Percentiles rank a stretch among this genome's conserved stretches.
phyloP scores from a whole-genome alignment of 2,113 vertebrate genomes.

The Theristicus caerulescens region DNA sequence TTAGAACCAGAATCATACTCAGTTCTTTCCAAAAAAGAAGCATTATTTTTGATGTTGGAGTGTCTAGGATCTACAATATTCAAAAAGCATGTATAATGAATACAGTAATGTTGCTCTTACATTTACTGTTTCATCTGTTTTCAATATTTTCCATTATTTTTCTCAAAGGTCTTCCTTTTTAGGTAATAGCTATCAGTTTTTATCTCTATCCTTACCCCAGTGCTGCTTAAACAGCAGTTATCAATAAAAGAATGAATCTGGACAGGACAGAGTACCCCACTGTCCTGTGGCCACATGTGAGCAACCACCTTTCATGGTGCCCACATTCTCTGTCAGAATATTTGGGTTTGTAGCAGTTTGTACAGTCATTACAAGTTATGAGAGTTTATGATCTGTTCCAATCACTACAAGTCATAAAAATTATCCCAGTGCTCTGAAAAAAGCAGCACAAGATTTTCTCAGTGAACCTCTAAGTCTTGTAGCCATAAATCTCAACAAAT shows the following conservation, averaged over 20 bases:
- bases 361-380: background rate
- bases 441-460: slow-evolving; percentile 20
- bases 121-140: background rate
- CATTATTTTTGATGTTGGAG: background rate
- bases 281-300: background rate
- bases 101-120: background rate
- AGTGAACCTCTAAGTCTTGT: background rate
- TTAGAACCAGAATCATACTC: background rate
- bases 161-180: background rate
- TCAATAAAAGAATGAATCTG: background rate
- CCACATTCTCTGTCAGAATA: background rate
- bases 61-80: background rate
- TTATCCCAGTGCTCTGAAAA: slow-evolving; percentile 11
- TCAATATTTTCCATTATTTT: background rate
- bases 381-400: slow-evolving; percentile 16
- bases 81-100: background rate
- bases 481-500: slow-evolving; percentile 58
- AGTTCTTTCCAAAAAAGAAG: background rate
- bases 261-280: background rate
- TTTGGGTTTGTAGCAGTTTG: background rate
- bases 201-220: background rate
- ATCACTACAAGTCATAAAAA: slow-evolving; percentile 11
- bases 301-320: background rate
- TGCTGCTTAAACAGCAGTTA: background rate
- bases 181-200: background rate